Conservation (phyloP, 2,888 invertebrate genomes). For the Leptinotarsa peninsularis region DNA sequence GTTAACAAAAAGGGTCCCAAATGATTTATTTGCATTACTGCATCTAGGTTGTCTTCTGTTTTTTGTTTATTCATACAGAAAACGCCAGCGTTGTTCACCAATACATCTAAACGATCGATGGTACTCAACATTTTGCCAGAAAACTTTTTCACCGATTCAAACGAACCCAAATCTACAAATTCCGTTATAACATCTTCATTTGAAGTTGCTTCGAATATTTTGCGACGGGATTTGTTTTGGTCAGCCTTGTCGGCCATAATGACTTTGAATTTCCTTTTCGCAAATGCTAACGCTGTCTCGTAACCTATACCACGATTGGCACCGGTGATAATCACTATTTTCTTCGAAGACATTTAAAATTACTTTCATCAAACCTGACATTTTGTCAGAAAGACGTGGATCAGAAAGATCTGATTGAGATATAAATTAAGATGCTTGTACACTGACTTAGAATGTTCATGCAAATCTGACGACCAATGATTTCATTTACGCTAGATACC, state of each 20-base stretch:
- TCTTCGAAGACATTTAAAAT: slow-evolving; percentile 26
- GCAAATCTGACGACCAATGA: no score
- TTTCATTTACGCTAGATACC: no score
- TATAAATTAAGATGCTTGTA: neutral
- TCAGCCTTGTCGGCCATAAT: slow-evolving; percentile 66
- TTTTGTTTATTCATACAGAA: slow-evolving; percentile 65
- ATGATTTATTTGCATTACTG: slow-evolving; percentile 76
- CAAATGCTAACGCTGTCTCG: slow-evolving; percentile 62
- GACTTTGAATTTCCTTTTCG: slow-evolving; percentile 66
- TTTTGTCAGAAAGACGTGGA: no score
- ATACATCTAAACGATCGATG: slow-evolving; percentile 69
- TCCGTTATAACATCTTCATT: slow-evolving; percentile 59
- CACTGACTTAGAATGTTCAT: no score
- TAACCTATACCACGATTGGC: slow-evolving; percentile 61
- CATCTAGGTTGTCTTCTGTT: slow-evolving; percentile 73
- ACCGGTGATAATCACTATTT: slow-evolving; percentile 44
- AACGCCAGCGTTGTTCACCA: slow-evolving; percentile 74
- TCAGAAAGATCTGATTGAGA: neutral
- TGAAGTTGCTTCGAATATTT: slow-evolving; percentile 53
- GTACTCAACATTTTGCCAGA: slow-evolving; percentile 69
- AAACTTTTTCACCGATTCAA: slow-evolving; percentile 69
- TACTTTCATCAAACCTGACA: no score
- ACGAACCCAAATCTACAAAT: slow-evolving; percentile 65
- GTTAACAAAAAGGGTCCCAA: slow-evolving; percentile 78
- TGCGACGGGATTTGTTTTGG: slow-evolving; percentile 50